Conservation (phyloP, 2,888 invertebrate species). For the Graphium colonna region DNA sequence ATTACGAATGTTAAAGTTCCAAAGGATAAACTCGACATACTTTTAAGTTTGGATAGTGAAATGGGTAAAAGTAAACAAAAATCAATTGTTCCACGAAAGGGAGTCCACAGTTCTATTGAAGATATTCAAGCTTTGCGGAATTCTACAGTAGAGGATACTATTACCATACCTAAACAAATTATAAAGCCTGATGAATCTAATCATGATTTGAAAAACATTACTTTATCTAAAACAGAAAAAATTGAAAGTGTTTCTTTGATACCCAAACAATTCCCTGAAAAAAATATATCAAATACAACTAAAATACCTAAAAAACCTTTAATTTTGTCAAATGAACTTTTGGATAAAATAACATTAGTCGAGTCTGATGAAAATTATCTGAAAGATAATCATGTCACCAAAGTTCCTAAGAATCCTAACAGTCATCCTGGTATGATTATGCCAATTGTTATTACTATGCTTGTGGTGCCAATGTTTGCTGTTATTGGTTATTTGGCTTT, state of each 20-base stretch:
- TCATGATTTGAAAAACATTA: conserved; percentile 11
- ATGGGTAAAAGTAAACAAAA: conserved; percentile 43
- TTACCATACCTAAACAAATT: neutral
- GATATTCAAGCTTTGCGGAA: conserved; percentile 20
- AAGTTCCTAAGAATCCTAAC: conserved; percentile 38
- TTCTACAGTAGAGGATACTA: conserved; percentile 25
- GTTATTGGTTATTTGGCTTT: conserved; percentile 83
- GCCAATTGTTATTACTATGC: conserved; percentile 86
- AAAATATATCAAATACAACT: conserved; percentile 27
- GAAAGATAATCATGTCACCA: conserved; percentile 9
- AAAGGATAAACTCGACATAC: conserved; percentile 40
- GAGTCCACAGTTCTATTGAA: conserved; percentile 31
- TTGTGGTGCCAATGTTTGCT: conserved; percentile 87
- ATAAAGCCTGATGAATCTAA: neutral
- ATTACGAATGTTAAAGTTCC: conserved; percentile 34
- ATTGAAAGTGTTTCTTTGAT: neutral
- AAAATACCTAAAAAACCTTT: conserved; percentile 48
- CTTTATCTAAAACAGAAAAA: conserved; percentile 3
- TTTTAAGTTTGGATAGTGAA: conserved; percentile 45
- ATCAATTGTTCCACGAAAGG: conserved; percentile 34
- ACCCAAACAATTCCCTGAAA: neutral
- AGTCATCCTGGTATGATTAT: conserved; percentile 84
- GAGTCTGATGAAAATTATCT: conserved; percentile 6
- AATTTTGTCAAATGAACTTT: conserved; percentile 47
- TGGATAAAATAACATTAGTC: conserved; percentile 28